A percentile compares a stretch with the other conserved stretches of the same genome.
Conservation (phyloP, 2,113 vertebrate genomes). For the Neopipo cinnamomea region DNA sequence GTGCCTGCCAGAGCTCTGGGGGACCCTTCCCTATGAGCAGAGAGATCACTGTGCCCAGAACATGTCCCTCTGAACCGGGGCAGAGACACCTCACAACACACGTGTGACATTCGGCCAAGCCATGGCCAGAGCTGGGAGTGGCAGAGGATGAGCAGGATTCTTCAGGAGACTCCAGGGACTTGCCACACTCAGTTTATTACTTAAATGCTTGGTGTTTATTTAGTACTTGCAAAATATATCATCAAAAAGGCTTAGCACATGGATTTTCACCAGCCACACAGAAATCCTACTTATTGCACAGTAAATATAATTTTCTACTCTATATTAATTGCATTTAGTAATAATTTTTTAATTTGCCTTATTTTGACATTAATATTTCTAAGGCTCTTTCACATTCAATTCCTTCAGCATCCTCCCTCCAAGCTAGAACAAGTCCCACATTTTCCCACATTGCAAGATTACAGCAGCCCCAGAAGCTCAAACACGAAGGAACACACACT, state of each 20-base stretch:
- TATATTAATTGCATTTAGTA: neutral
- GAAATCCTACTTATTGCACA: slow-evolving; percentile 20
- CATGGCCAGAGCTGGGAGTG: neutral
- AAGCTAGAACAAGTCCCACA: neutral
- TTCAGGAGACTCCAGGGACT: neutral
- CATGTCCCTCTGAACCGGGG: rapidly evolving
- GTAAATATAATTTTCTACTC: neutral
- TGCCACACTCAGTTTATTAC: neutral
- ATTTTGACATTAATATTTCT: neutral
- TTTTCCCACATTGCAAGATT: neutral
- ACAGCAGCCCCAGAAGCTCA: neutral
- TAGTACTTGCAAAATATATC: slow-evolving; percentile 30
- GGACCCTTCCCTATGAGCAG: rapidly evolving
- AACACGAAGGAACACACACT: neutral
- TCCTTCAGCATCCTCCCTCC: neutral
- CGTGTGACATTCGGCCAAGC: rapidly evolving
- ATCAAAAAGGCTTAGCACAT: slow-evolving; percentile 12
- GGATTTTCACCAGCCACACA: slow-evolving; percentile 1
- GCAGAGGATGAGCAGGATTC: neutral
- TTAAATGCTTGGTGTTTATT: slow-evolving; percentile 38
- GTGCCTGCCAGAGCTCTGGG: neutral
- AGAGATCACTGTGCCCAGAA: rapidly evolving
- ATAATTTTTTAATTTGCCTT: neutral
- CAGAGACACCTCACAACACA: neutral
- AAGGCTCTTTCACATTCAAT: neutral